Percentiles rank a stretch among this genome's conserved stretches.
Evolutionary conservation across 2,797 vertebrate genomes (phyloP).

Genomic region (Neosilurus mollespiculum): DNA sequence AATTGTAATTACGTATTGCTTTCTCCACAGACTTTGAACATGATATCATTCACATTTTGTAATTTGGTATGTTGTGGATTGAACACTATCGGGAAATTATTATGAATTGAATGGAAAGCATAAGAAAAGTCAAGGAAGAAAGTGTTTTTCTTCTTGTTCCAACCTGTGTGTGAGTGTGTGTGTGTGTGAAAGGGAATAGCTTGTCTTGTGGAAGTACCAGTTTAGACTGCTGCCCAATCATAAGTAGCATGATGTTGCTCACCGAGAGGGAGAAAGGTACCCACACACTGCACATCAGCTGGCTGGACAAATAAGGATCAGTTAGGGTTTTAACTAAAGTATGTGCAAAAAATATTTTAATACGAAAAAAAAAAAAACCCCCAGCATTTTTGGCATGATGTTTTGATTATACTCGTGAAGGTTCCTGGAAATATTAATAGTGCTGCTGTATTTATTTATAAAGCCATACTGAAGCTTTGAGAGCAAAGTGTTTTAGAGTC

Average conservation of each 20-base stretch:
- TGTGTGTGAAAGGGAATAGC: conserved; percentile 3
- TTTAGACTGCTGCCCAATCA: conserved; percentile 10
- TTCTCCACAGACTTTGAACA: background rate
- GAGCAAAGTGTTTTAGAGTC: background rate
- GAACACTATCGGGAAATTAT: background rate
- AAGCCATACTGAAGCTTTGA: conserved; percentile 4
- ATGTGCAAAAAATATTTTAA: background rate
- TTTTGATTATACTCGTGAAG: too few species aligned
- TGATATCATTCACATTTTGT: background rate
- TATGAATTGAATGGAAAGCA: conserved; percentile 1
- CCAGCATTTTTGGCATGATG: background rate
- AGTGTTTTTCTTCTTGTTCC: background rate
- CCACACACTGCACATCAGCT: background rate
- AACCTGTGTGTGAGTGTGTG: background rate
- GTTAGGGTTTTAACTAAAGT: background rate
- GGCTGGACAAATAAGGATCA: conserved; percentile 2
- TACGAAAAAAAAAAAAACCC: too few species aligned
- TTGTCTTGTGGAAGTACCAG: conserved; percentile 17
- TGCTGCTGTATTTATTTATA: conserved; percentile 8
- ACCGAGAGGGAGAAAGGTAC: background rate
- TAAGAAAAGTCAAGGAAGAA: background rate
- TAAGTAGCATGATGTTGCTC: background rate
- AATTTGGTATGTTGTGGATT: background rate
- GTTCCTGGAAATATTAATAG: background rate
- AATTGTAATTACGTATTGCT: background rate